These are phyloP conservation scores for Hestina assimilis DNA, from an alignment of 1,140 invertebrate genomes.

Conservation along the genomic window DNA sequence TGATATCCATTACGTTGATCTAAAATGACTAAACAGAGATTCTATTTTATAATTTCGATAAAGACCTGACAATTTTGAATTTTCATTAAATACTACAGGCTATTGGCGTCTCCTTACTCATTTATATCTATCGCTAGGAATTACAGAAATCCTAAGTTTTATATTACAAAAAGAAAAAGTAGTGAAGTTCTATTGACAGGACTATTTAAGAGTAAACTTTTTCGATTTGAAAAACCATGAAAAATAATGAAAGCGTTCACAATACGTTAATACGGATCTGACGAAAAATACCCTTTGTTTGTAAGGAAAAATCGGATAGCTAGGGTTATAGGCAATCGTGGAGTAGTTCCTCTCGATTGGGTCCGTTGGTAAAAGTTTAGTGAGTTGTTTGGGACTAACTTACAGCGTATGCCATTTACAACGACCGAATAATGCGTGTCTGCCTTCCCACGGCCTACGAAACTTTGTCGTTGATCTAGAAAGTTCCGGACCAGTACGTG, in stretches of 20 bases:
- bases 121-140: background rate
- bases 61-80: background rate
- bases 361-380: background rate
- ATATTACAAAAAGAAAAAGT: background rate
- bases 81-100: background rate
- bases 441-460: conserved; percentile 3
- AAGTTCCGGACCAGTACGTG: background rate
- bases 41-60: background rate
- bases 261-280: background rate
- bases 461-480: conserved; percentile 1
- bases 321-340: background rate
- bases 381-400: conserved; percentile 2
- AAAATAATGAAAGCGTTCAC: conserved; percentile 2
- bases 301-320: background rate
- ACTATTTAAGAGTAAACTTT: background rate
- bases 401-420: conserved; percentile 4
- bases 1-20: conserved; percentile 21
- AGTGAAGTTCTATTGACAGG: background rate
- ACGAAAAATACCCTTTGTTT: background rate
- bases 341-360: conserved; percentile 1
- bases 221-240: background rate
- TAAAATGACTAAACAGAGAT: background rate
- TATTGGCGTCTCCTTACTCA: no score
- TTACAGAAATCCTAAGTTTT: background rate
- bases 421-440: conserved; percentile 5